Base-by-base conservation (phyloP, 2,113 vertebrate species). In the Emydura subglobosa region DNA sequence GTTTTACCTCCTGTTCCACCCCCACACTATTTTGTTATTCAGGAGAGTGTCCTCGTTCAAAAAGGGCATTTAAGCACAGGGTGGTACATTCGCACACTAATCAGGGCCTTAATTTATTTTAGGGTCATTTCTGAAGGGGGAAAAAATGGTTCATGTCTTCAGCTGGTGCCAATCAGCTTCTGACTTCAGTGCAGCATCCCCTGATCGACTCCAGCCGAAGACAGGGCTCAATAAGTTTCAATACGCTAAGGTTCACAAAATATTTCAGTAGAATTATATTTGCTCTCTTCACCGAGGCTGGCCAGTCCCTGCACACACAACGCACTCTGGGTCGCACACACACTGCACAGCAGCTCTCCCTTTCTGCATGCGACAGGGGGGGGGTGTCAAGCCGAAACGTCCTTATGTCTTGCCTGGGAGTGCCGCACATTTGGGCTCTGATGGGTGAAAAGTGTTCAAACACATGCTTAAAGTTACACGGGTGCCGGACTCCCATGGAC, bases 1-100 rank as follows among this genome's bases (percentile, higher is more conserved):
- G 24, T 49, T 57, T 51, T 8, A 1, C 13, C n/a, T 1, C 1
- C 0, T 81, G 25, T 42, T 79, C 29, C 85, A 78, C 22, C 49
- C 59, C 72, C 10, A 1, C 1, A 49, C 9, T 79, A 57, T 85
- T 1, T 0, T 44, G 31, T 31, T 51, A 4, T 25, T 39, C 27
- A 10, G 74, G 17, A 76, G 57, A 81, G 6, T 54, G 4, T 53
- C 89, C 25, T 68, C 83, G 72, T 24, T 51, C 29, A 51, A 74
- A 34, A 80, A 34, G 54, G 72, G 39, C 3, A 82, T 47, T 47
- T 7, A 21, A 74, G 13, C 51, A 31, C 11, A 29, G 27, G 29
- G 27, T 59, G 27, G 57, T 25, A 59, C 57, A 59, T 59, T 9
- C 25, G 25, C 29, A 61, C 27, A 13, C 29, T 6, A 14, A 11